phyloP scores from a whole-genome alignment of 2,113 vertebrate genomes.

The Pongo pygmaeus region DNA sequence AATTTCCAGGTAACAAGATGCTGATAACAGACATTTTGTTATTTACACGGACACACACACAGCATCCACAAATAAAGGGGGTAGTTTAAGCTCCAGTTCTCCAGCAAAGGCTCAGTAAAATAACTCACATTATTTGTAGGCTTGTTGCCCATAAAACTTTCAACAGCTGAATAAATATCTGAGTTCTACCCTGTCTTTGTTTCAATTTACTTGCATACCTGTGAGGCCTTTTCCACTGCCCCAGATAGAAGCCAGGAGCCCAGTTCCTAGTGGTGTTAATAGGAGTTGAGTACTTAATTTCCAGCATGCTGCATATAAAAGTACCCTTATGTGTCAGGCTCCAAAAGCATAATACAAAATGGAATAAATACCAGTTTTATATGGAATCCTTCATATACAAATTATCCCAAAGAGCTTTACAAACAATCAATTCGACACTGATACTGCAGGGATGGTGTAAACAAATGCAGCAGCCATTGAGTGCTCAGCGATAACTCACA shows the following conservation, averaged over 20 bases:
- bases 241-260: neutral
- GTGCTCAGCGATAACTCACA: slow-evolving; percentile 53
- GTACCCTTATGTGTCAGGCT: slow-evolving; percentile 52
- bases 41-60: neutral
- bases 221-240: neutral
- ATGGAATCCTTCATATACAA: slow-evolving; percentile 66
- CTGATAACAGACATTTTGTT: slow-evolving; percentile 23
- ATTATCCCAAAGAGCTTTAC: slow-evolving; percentile 67
- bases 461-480: slow-evolving; percentile 2
- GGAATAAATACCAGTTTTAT: slow-evolving; percentile 67
- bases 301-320: slow-evolving; percentile 51
- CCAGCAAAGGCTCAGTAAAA: slow-evolving; percentile 56
- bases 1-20: slow-evolving; percentile 24
- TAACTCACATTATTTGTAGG: neutral
- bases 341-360: slow-evolving; percentile 43
- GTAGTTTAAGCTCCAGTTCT: slow-evolving; percentile 11
- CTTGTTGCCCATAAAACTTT: slow-evolving; percentile 58
- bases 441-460: neutral
- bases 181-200: slow-evolving; percentile 33
- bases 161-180: slow-evolving; percentile 60
- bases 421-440: slow-evolving; percentile 48
- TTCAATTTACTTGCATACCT: slow-evolving; percentile 54
- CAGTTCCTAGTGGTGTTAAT: slow-evolving; percentile 22
- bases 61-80: slow-evolving; percentile 17
- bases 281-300: slow-evolving; percentile 64